Conservation (phyloP, 2,113 vertebrate species). For the Rana temporaria region DNA sequence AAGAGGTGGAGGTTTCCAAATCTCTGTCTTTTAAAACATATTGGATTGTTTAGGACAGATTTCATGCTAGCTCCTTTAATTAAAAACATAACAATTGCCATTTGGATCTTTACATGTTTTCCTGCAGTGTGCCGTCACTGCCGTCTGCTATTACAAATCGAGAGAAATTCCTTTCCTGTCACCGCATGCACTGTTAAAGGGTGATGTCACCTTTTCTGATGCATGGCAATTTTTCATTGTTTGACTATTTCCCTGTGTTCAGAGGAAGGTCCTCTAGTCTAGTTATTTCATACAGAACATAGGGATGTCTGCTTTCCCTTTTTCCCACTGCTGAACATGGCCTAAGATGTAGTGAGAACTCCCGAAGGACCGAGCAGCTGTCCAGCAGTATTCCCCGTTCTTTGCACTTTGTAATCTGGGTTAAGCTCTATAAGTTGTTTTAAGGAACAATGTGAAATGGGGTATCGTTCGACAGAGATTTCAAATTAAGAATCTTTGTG, state of each 20-base stretch:
- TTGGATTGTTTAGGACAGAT: slow-evolving; percentile 54
- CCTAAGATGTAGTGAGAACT: slow-evolving; percentile 26
- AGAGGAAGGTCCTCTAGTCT: slow-evolving; percentile 31
- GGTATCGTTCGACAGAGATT: slow-evolving; percentile 5
- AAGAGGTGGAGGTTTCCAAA: slow-evolving; percentile 12
- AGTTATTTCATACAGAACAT: slow-evolving; percentile 7
- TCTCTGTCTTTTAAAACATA: slow-evolving; percentile 47
- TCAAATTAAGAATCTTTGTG: not conserved
- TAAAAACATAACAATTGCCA: slow-evolving; percentile 58
- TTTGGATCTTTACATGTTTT: slow-evolving; percentile 57
- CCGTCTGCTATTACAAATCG: slow-evolving; percentile 57
- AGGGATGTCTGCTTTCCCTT: slow-evolving; percentile 17
- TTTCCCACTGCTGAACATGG: slow-evolving; percentile 22
- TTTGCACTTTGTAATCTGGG: slow-evolving; percentile 11
- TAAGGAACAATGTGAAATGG: slow-evolving; percentile 26
- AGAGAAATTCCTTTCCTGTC: slow-evolving; percentile 58
- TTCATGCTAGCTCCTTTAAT: slow-evolving; percentile 56
- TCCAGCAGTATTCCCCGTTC: not conserved
- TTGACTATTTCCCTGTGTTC: slow-evolving; percentile 35
- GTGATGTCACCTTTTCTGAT: slow-evolving; percentile 53
- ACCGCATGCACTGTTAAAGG: slow-evolving; percentile 47
- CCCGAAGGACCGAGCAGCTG: slow-evolving; percentile 32
- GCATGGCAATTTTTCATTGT: slow-evolving; percentile 46
- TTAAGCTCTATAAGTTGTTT: slow-evolving; percentile 19
- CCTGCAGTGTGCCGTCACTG: slow-evolving; percentile 52